Percentiles rank a stretch among this genome's conserved stretches.
phyloP scores from a whole-genome alignment of 2,113 vertebrate genomes.

The Nasalis larvatus region DNA sequence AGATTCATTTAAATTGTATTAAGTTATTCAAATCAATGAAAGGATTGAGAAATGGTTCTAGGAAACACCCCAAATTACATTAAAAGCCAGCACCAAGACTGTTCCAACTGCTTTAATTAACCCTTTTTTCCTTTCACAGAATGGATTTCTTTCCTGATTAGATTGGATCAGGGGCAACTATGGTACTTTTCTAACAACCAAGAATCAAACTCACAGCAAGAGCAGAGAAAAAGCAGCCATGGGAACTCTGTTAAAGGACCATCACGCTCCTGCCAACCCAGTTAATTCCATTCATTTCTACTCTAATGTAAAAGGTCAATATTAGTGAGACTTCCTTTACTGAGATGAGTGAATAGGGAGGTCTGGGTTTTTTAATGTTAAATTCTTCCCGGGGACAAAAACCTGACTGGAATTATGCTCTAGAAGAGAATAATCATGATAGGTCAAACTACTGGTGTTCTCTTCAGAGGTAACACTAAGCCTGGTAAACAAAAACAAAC shows the following conservation, averaged over 20 bases:
- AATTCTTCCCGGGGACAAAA: background rate
- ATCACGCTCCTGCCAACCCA: background rate
- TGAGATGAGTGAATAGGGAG: background rate
- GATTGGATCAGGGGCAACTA: background rate
- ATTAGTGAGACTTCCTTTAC: background rate
- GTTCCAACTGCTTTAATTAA: conserved; percentile 12
- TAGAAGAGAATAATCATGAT: background rate
- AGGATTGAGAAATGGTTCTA: background rate
- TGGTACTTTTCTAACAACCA: background rate
- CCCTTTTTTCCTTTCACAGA: background rate
- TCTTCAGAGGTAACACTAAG: background rate
- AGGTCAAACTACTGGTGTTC: background rate
- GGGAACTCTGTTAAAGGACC: background rate
- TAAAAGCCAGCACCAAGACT: conserved; percentile 6
- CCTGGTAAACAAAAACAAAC: background rate
- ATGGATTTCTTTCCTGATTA: background rate
- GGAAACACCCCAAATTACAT: conserved; percentile 6
- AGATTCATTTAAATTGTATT: conserved; percentile 35
- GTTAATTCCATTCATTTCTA: background rate
- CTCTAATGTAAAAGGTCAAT: background rate
- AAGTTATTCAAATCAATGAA: conserved; percentile 51
- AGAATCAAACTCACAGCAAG: background rate
- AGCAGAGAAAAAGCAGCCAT: background rate
- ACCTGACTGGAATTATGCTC: background rate
- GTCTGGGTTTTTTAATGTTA: background rate